These are phyloP conservation scores for Tyto alba DNA, from an alignment of 2,113 vertebrate genomes.

Conservation along the genomic window DNA sequence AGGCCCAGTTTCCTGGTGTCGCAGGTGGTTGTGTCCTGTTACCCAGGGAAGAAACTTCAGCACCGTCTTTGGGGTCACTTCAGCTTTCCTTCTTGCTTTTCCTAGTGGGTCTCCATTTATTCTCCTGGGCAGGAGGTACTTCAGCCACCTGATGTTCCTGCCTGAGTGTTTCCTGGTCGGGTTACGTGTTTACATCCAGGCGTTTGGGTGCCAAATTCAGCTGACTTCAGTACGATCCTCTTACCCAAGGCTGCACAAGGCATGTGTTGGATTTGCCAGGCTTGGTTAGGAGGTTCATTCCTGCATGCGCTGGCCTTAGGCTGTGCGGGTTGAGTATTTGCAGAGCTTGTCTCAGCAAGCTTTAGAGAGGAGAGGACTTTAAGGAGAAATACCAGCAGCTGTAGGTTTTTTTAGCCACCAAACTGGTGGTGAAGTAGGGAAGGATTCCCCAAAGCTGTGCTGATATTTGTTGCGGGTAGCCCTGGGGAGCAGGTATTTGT, in stretches of 20 bases:
- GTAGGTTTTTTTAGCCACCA: neutral
- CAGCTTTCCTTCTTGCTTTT: neutral
- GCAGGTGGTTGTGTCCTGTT: neutral
- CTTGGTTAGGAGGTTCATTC: neutral
- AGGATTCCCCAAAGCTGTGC: neutral
- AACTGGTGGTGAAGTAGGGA: neutral
- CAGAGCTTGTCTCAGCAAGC: neutral
- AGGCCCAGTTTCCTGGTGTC: neutral
- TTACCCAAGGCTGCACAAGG: neutral
- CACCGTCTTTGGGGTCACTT: neutral
- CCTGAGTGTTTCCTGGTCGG: neutral
- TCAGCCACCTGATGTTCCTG: neutral
- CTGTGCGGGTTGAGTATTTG: neutral
- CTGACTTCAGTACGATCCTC: neutral
- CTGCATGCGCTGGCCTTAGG: neutral
- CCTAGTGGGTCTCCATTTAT: neutral
- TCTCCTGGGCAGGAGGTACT: neutral
- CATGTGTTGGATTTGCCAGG: neutral
- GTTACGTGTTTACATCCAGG: neutral
- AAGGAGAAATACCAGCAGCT: neutral
- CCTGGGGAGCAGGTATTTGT: slow-evolving; percentile 56
- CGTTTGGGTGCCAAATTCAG: neutral
- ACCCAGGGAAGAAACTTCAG: neutral
- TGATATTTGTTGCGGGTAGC: neutral
- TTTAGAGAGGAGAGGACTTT: neutral